Conservation (phyloP, 2,797 vertebrate genomes). For the Sciurus vulgaris region DNA sequence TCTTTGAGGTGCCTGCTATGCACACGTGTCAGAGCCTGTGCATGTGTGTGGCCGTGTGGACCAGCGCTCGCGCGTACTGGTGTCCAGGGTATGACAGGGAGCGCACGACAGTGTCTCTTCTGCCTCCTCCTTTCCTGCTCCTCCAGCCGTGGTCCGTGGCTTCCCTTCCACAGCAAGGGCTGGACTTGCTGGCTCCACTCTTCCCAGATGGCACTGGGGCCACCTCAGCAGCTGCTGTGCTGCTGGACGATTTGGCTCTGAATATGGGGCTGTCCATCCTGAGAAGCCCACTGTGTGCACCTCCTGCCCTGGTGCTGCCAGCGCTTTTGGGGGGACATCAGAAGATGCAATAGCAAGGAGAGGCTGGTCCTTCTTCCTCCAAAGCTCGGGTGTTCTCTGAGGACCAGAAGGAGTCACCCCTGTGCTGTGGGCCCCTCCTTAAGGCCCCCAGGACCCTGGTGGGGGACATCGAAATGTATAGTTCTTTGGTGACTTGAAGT, state of each 20-base stretch:
- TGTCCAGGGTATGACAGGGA: not conserved
- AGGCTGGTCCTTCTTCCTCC: not conserved
- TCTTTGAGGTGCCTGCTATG: slow-evolving; percentile 47
- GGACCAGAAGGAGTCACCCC: not conserved
- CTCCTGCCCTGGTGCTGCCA: too few relatives aligned
- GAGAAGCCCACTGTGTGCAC: rapidly evolving
- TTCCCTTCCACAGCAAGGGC: rapidly evolving
- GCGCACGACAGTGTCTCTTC: rapidly evolving
- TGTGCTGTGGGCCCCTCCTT: rapidly evolving
- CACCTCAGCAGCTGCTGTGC: not conserved
- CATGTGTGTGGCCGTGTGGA: not conserved
- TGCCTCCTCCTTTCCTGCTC: not conserved
- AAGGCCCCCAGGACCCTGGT: not conserved
- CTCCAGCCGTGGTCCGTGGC: not conserved
- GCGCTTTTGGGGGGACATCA: not conserved
- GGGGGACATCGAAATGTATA: not conserved
- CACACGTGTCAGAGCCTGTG: not conserved
- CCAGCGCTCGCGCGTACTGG: not conserved
- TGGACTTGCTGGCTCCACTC: not conserved
- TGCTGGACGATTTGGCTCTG: rapidly evolving
- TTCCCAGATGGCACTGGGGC: not conserved
- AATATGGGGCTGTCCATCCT: not conserved
- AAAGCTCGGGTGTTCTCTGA: not conserved
- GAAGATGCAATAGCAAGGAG: not conserved
- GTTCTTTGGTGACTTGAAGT: not conserved